These are phyloP conservation scores for Diaphora mendica DNA, from an alignment of 2,888 invertebrate species.

Conservation along the genomic window DNA sequence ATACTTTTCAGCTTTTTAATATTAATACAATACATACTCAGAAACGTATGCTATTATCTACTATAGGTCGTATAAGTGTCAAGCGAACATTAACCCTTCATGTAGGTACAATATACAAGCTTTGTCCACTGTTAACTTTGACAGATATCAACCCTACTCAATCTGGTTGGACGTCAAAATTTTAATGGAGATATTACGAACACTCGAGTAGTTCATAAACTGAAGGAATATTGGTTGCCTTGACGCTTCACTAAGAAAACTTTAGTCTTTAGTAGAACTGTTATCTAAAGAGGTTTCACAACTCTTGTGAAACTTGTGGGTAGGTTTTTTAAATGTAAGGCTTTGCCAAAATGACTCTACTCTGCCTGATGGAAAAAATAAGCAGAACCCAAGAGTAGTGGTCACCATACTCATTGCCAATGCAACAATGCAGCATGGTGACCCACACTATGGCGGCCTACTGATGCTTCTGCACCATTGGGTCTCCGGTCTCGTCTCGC, in stretches of 20 bases:
- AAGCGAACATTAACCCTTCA: constrained; percentile 10
- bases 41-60: neutral
- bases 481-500: too few species aligned
- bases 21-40: neutral
- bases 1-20: too few species aligned
- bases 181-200: constrained; percentile 41
- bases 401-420: too few species aligned
- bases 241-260: constrained; percentile 35
- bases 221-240: constrained; percentile 48
- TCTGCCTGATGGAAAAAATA: too few species aligned
- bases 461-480: too few species aligned
- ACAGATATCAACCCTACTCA: constrained; percentile 37
- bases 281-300: neutral
- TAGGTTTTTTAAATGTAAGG: too few species aligned
- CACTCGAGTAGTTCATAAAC: constrained; percentile 58
- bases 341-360: too few species aligned
- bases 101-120: neutral
- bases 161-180: constrained; percentile 29
- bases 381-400: too few species aligned
- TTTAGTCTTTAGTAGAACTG: constrained; percentile 14
- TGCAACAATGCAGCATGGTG: too few species aligned
- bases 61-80: constrained; percentile 6
- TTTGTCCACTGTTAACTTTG: constrained; percentile 8
- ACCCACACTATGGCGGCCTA: too few species aligned
- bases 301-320: neutral